Conservation (phyloP, 2,797 vertebrate species). For the Kryptolebias ocellatus region DNA sequence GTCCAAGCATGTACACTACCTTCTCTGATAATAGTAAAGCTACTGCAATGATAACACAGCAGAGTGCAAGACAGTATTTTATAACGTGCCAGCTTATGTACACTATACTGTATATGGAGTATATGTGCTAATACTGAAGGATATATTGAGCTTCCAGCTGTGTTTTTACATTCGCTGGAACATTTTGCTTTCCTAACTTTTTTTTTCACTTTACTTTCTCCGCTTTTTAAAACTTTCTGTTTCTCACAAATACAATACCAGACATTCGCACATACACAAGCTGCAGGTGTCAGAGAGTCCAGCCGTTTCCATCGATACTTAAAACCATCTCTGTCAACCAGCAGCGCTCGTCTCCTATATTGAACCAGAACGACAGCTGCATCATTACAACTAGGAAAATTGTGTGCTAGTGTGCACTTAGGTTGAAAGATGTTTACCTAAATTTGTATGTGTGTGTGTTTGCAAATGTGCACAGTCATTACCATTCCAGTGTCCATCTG, state of each 20-base stretch:
- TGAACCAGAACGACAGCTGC: constrained; percentile 48
- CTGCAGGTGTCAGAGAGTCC: constrained; percentile 34
- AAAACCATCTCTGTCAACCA: constrained; percentile 51
- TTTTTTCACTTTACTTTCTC: neutral
- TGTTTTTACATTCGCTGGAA: neutral
- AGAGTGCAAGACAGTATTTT: neutral
- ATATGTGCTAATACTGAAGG: neutral
- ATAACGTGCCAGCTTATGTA: constrained; percentile 2
- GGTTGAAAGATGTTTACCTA: neutral
- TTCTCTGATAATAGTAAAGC: constrained; percentile 24
- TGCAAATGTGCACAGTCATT: constrained; percentile 37
- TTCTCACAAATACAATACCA: constrained; percentile 3
- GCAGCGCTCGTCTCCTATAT: constrained; percentile 19
- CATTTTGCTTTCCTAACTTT: neutral
- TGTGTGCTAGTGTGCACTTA: constrained; percentile 5
- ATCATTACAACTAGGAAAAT: constrained; percentile 39
- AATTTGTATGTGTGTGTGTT: neutral
- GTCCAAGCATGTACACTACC: constrained; percentile 53
- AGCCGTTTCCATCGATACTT: constrained; percentile 32
- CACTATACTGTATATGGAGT: neutral
- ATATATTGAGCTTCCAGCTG: neutral
- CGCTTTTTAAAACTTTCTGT: neutral
- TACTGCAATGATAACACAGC: constrained; percentile 8
- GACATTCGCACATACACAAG: constrained; percentile 13
- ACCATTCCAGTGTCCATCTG: constrained; percentile 51